Evolutionary conservation across 2,797 vertebrate genomes (phyloP).

Genomic region (Pteropus rufus): DNA sequence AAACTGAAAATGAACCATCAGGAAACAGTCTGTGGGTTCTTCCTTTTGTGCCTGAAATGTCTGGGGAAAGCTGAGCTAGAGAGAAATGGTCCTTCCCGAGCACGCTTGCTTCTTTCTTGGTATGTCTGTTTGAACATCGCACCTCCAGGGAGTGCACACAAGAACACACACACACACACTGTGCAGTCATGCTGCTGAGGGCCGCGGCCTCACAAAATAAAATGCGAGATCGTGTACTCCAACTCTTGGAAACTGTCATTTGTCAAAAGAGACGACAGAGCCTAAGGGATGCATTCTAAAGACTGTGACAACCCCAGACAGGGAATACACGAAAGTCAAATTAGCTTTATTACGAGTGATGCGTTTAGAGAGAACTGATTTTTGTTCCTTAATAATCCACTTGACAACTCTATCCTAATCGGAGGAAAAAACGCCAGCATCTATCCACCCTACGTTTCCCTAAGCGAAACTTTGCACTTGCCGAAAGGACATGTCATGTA

Average conservation of each 20-base stretch:
- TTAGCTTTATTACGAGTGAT: neutral
- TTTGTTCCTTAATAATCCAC: neutral
- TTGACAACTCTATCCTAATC: neutral
- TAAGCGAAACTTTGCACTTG: neutral
- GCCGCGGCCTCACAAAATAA: neutral
- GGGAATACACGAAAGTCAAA: neutral
- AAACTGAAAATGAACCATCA: conserved; percentile 29
- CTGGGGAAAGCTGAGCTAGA: neutral
- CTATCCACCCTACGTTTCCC: neutral
- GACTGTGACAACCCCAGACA: neutral
- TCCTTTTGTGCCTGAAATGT: neutral
- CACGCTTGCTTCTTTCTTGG: neutral
- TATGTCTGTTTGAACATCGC: neutral
- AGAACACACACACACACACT: neutral
- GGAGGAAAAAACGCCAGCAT: neutral
- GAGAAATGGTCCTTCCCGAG: neutral
- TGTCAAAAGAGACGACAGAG: neutral
- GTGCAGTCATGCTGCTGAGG: too few species aligned
- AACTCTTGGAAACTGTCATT: neutral
- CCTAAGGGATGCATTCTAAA: neutral
- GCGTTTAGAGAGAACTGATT: neutral
- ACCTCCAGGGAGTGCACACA: neutral
- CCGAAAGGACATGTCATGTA: neutral
- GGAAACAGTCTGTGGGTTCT: neutral
- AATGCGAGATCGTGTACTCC: neutral